These are phyloP conservation scores for Pomacea canaliculata DNA, from an alignment of 2,888 invertebrate species.

Conservation along the genomic window DNA sequence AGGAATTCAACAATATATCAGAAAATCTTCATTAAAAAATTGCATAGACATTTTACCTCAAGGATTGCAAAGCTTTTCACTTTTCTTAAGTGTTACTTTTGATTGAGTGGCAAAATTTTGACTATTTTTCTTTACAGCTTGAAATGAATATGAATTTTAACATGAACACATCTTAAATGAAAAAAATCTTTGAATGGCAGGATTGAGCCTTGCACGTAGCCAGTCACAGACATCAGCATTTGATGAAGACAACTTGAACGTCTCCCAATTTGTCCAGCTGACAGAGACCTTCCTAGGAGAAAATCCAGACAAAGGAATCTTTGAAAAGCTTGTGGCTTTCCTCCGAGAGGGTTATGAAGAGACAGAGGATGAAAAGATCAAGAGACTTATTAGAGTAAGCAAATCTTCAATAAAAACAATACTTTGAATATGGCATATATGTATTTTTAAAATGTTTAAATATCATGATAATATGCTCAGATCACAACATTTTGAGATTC, in stretches of 20 bases:
- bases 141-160: too few species aligned
- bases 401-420: background rate
- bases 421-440: background rate
- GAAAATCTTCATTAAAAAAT: too few species aligned
- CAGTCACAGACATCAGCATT: conserved; percentile 66
- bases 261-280: conserved; percentile 67
- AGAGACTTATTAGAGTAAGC: conserved; percentile 63
- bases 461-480: too few species aligned
- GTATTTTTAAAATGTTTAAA: background rate
- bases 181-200: too few species aligned
- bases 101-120: too few species aligned
- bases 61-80: too few species aligned
- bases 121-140: too few species aligned
- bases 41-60: too few species aligned
- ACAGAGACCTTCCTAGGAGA: conserved; percentile 68
- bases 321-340: conserved; percentile 57
- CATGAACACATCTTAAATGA: too few species aligned
- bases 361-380: conserved; percentile 67
- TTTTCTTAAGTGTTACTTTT: too few species aligned
- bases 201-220: conserved; percentile 27
- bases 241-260: conserved; percentile 65
- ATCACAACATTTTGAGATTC: too few species aligned
- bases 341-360: conserved; percentile 65
- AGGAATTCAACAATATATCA: too few species aligned
- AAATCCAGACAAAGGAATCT: conserved; percentile 46